Conservation (phyloP, 2,888 invertebrate genomes). For the Eupithecia tripunctaria region DNA sequence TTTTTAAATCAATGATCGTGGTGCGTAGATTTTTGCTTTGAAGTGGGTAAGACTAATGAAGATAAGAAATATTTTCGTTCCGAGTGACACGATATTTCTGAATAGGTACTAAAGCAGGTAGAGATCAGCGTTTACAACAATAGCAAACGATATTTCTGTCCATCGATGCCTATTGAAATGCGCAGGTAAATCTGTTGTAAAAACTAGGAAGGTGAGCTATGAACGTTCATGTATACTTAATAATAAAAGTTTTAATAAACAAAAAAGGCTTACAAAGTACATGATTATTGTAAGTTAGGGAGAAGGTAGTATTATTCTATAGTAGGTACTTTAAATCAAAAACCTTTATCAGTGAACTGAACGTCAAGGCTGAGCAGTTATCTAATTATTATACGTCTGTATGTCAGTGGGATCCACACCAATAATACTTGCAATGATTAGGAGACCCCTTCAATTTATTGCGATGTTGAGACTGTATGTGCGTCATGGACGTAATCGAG, state of each 20-base stretch:
- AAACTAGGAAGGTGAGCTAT: neutral
- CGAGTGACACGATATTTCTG: slow-evolving; percentile 35
- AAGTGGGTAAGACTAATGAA: slow-evolving; percentile 11
- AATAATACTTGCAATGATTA: slow-evolving; percentile 1
- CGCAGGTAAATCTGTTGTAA: slow-evolving; percentile 2
- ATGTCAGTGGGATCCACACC: neutral
- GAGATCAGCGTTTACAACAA: slow-evolving; percentile 9
- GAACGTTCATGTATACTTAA: neutral
- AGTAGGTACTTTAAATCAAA: too few relatives aligned
- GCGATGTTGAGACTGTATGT: neutral
- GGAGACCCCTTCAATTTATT: neutral
- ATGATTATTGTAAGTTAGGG: too few relatives aligned
- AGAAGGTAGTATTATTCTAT: too few relatives aligned
- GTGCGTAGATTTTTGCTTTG: neutral
- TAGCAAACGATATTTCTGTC: neutral
- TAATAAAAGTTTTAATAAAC: too few relatives aligned
- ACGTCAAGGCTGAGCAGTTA: neutral
- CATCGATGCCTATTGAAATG: neutral
- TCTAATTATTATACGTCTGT: neutral
- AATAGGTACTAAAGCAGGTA: slow-evolving; percentile 19
- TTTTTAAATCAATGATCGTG: too few relatives aligned
- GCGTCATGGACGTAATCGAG: neutral
- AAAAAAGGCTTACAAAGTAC: too few relatives aligned
- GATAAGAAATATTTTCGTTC: slow-evolving; percentile 25
- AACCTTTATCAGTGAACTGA: neutral